Base-by-base conservation (phyloP, 2,888 invertebrate species). In the Noctua comes region DNA sequence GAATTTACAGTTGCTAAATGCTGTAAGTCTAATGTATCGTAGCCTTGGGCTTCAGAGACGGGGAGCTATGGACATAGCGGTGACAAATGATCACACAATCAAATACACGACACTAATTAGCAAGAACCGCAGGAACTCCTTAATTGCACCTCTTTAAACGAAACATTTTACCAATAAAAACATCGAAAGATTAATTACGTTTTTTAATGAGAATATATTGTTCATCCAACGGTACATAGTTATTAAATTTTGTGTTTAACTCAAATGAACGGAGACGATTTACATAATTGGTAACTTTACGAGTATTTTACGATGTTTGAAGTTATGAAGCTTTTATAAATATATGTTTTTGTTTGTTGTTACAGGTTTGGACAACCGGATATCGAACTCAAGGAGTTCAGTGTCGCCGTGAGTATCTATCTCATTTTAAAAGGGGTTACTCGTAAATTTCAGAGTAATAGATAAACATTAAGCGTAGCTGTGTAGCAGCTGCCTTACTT, bases 281-380 rank as follows among this genome's bases (percentile, higher is more conserved):
- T 75, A 73, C 75, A 85, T 86, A 86, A 84, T 86, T 84, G 75
- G 27, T 36, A 57, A 48, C 48, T 84, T 83, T 79, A 83, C 84
- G 68, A 73, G 13, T 16, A 40, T 46, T 83, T 79, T 75, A 71
- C 57, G 76, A 73, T 77, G 64, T 88, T 84, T 81, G 54, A 69
- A 75, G 65, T 54, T 83, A 73, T 80, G 40, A 69, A 75, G 46
- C 27, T 7, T 77, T 83, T 76, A 70, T 76, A 54, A 78, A 83
- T 68, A 76, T 75, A 82, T 82, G 54, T 79, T 73, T 81, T 86
- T 88, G 88, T 90, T 90, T 88, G 90, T 90, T 88, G 90, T 95
- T 94, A 86, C 96, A 97, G 97, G 95, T 91, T 91, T 96, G 84
- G 96, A 96, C 92, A 96, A 95, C 91, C 96, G 96, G 95, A 96